Percentiles rank a stretch among this genome's conserved stretches.
phyloP scores from a whole-genome alignment of 2,113 vertebrate genomes.

The Corythornis vintsioides region DNA sequence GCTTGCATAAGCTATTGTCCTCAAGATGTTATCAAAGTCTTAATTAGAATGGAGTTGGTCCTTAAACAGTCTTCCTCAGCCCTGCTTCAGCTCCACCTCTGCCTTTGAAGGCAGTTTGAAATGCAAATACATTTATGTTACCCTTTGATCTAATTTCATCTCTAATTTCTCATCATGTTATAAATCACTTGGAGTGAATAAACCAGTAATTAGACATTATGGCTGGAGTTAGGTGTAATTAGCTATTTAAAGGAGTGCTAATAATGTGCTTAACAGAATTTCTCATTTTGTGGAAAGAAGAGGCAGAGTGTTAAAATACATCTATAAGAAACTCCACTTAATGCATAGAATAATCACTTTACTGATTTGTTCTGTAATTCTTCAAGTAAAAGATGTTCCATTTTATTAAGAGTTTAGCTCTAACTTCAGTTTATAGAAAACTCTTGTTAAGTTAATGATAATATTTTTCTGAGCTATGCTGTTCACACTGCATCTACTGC shows the following conservation, averaged over 20 bases:
- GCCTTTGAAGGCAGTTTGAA: neutral
- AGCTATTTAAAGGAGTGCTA: conserved; percentile 37
- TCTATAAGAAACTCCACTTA: neutral
- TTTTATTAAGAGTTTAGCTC: neutral
- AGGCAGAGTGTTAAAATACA: neutral
- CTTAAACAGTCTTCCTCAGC: neutral
- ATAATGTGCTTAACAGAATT: conserved; percentile 29
- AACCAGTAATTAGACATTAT: conserved; percentile 49
- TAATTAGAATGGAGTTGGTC: neutral
- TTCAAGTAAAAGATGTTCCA: neutral
- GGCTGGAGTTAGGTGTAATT: conserved; percentile 28
- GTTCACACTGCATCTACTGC: neutral
- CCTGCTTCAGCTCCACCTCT: neutral
- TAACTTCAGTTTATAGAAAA: neutral
- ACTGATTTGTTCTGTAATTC: conserved; percentile 1
- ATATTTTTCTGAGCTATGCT: neutral
- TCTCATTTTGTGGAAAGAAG: neutral
- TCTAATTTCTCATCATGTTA: conserved; percentile 4
- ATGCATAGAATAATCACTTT: neutral
- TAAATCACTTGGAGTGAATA: conserved; percentile 42
- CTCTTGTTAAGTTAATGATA: neutral
- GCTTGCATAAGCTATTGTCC: neutral
- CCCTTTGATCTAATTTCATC: conserved; percentile 38
- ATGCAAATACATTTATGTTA: neutral
- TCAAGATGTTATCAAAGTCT: neutral